These are phyloP conservation scores for Toxotes lorentzi DNA, from an alignment of 2,797 vertebrate genomes.

Conservation along the genomic window DNA sequence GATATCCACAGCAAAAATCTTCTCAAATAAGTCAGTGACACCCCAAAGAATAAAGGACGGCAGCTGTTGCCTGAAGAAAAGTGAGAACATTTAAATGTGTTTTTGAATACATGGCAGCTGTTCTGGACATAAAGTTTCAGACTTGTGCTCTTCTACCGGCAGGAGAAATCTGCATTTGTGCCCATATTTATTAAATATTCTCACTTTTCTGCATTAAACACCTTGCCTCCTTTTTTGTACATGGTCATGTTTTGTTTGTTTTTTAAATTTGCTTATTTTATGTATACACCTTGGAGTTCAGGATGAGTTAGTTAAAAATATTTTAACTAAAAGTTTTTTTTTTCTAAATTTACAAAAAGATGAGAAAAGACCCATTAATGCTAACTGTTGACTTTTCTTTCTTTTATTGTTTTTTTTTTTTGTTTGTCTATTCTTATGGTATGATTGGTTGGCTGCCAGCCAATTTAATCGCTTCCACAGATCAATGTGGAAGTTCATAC, in stretches of 20 bases:
- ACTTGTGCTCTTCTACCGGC: not conserved
- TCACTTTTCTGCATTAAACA: not conserved
- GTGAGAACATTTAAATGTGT: not conserved
- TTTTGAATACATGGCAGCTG: not conserved
- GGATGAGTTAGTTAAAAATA: not conserved
- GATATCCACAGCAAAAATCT: not conserved
- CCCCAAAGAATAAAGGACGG: not conserved
- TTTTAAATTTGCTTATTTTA: not conserved
- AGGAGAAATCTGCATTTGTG: not conserved
- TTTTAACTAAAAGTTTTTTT: too few species aligned
- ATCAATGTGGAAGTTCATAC: not conserved
- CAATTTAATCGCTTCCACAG: not conserved
- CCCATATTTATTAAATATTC: not conserved
- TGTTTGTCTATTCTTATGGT: too few species aligned
- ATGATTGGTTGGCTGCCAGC: conserved; percentile 1
- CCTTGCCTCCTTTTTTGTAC: not conserved
- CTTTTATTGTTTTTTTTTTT: too few species aligned
- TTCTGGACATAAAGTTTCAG: not conserved
- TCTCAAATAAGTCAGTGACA: not conserved
- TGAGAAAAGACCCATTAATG: too few species aligned
- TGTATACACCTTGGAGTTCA: not conserved
- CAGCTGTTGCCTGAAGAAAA: not conserved
- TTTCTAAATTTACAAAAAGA: not conserved
- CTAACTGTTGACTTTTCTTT: too few species aligned
- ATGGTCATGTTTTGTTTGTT: not conserved